These are phyloP conservation scores for Spicauda simplicius DNA, from an alignment of 2,888 invertebrate species.

Conservation along the genomic window DNA sequence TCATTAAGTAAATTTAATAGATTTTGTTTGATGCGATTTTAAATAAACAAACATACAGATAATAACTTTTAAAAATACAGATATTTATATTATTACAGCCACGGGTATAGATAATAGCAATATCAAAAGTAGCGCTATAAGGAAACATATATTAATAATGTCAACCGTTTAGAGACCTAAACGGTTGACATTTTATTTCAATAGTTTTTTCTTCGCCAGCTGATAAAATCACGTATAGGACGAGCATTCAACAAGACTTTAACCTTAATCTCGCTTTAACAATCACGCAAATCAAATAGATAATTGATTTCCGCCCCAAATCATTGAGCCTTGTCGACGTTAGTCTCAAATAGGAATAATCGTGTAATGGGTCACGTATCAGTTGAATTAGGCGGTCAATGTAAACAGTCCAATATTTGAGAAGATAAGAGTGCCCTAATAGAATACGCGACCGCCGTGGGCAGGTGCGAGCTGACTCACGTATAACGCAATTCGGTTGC, in stretches of 20 bases:
- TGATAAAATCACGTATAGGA: neutral
- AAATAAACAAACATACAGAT: too few species aligned
- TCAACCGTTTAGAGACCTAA: too few species aligned
- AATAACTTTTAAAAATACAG: too few species aligned
- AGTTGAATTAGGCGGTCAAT: slow-evolving; percentile 58
- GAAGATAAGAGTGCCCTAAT: slow-evolving; percentile 60
- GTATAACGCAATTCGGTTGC: slow-evolving; percentile 15
- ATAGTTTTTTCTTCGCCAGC: too few species aligned
- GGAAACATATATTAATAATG: too few species aligned
- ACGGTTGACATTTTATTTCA: too few species aligned
- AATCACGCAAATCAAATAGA: slow-evolving; percentile 1
- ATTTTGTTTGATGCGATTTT: too few species aligned
- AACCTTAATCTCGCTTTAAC: neutral
- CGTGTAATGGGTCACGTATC: slow-evolving; percentile 63
- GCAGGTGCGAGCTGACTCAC: slow-evolving; percentile 49
- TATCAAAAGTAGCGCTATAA: too few species aligned
- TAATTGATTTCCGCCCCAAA: slow-evolving; percentile 16
- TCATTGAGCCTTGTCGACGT: slow-evolving; percentile 6
- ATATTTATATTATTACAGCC: too few species aligned
- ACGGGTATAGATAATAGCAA: too few species aligned
- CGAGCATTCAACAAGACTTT: too few species aligned
- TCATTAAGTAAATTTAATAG: too few species aligned
- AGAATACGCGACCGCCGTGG: slow-evolving; percentile 54
- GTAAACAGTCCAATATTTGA: slow-evolving; percentile 70
- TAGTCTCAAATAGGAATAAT: slow-evolving; percentile 50